Conservation (phyloP, 2,888 invertebrate species). For the Lasioglossum calceatum region DNA sequence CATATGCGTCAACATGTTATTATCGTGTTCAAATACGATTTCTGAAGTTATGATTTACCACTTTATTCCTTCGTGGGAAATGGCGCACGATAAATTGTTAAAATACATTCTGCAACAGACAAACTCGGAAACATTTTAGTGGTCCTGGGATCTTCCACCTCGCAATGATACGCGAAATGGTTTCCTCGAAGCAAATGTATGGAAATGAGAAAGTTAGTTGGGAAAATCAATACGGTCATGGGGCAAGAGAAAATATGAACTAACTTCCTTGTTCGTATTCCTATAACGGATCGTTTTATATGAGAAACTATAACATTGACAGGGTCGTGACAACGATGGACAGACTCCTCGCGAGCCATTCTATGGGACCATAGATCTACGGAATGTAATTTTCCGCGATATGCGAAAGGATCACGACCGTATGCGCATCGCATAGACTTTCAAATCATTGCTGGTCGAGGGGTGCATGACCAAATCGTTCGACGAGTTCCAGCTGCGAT, state of each 20-base stretch:
- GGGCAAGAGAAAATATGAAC: constrained; percentile 54
- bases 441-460: constrained; percentile 41
- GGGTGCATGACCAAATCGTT: constrained; percentile 27
- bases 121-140: constrained; percentile 28
- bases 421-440: constrained; percentile 35
- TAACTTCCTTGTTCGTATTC: constrained; percentile 28
- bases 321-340: constrained; percentile 36
- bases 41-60: not conserved
- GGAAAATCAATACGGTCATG: constrained; percentile 35
- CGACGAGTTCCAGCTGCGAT: constrained; percentile 29
- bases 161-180: not conserved
- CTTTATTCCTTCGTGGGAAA: not conserved
- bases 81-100: not conserved
- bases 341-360: constrained; percentile 42
- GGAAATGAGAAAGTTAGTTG: constrained; percentile 55
- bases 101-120: not conserved
- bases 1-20: not conserved
- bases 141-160: not conserved
- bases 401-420: constrained; percentile 35
- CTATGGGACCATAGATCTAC: constrained; percentile 8
- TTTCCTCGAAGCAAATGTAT: constrained; percentile 32
- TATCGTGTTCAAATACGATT: not conserved
- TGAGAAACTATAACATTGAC: constrained; percentile 43
- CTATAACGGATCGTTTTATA: constrained; percentile 13
- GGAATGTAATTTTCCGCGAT: constrained; percentile 47